A percentile compares a stretch with the other conserved stretches of the same genome.
Evolutionary conservation across 92 coral and sea anemone species (phyloP).

Genomic region (Desmophyllum pertusum): DNA sequence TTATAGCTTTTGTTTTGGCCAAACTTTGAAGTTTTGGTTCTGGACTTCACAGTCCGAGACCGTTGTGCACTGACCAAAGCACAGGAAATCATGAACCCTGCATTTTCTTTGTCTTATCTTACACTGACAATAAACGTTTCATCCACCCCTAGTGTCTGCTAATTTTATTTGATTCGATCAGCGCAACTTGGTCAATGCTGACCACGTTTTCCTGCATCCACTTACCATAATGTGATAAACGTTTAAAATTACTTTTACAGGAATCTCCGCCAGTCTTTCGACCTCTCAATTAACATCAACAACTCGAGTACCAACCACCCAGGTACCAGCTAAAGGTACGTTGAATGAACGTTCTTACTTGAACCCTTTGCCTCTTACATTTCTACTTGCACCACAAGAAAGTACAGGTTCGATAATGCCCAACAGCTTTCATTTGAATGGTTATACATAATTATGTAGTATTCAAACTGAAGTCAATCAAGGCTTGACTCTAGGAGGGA

Average conservation of each 20-base stretch:
- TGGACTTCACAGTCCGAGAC: no score
- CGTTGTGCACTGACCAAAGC: no score
- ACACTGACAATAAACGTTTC: neutral
- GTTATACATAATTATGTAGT: no score
- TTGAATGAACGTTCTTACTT: neutral
- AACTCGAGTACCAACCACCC: conserved; percentile 7
- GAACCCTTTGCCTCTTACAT: neutral
- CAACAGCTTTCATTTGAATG: no score
- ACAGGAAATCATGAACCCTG: no score
- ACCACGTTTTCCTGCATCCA: neutral
- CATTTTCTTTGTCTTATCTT: neutral
- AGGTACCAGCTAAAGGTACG: conserved; percentile 3
- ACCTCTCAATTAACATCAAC: neutral
- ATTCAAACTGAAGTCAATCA: neutral
- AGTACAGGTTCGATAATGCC: no score
- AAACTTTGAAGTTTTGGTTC: neutral
- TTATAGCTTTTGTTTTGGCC: neutral
- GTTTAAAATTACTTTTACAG: neutral
- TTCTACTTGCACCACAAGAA: no score
- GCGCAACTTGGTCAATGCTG: neutral
- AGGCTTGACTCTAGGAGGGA: neutral
- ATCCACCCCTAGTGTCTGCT: neutral
- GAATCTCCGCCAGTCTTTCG: neutral
- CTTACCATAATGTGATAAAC: neutral
- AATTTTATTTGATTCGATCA: neutral